Conservation (phyloP, 2,113 vertebrate genomes). For the Muscicapa adusta region DNA sequence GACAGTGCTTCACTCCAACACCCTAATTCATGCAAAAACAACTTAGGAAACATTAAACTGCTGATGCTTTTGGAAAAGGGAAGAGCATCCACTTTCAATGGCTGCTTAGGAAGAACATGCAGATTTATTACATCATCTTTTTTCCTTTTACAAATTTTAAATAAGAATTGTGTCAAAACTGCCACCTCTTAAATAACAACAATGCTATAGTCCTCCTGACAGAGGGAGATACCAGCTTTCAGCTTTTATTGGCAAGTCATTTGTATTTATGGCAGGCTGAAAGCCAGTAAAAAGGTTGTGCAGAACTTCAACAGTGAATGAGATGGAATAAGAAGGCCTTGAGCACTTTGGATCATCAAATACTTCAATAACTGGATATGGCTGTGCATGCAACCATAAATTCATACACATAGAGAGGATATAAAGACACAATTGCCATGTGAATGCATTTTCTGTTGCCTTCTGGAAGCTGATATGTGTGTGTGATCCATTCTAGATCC, state of each 20-base stretch:
- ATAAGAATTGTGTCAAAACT: slow-evolving; percentile 40
- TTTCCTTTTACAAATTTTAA: slow-evolving; percentile 37
- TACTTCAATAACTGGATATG: slow-evolving; percentile 17
- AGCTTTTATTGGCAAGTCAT: background rate
- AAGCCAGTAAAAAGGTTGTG: background rate
- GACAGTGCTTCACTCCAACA: slow-evolving; percentile 54
- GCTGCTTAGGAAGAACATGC: background rate
- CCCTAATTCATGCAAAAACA: slow-evolving; percentile 67
- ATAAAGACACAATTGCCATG: slow-evolving; percentile 7
- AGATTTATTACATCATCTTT: slow-evolving; percentile 35
- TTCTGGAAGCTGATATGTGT: background rate
- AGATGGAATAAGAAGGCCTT: background rate
- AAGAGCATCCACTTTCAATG: slow-evolving; percentile 8
- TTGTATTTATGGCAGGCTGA: slow-evolving; percentile 9
- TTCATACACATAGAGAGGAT: slow-evolving; percentile 5
- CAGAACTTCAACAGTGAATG: background rate
- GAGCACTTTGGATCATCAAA: slow-evolving; percentile 8
- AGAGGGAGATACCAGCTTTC: background rate
- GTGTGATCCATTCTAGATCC: background rate
- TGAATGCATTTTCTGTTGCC: slow-evolving; percentile 7
- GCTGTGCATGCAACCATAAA: slow-evolving; percentile 11
- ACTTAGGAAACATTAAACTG: slow-evolving; percentile 53
- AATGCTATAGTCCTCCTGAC: background rate
- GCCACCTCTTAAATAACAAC: slow-evolving; percentile 34
- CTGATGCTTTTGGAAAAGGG: slow-evolving; percentile 28